These are phyloP conservation scores for Invenusta paracnida DNA, from an alignment of 2,888 invertebrate genomes.

Conservation along the genomic window DNA sequence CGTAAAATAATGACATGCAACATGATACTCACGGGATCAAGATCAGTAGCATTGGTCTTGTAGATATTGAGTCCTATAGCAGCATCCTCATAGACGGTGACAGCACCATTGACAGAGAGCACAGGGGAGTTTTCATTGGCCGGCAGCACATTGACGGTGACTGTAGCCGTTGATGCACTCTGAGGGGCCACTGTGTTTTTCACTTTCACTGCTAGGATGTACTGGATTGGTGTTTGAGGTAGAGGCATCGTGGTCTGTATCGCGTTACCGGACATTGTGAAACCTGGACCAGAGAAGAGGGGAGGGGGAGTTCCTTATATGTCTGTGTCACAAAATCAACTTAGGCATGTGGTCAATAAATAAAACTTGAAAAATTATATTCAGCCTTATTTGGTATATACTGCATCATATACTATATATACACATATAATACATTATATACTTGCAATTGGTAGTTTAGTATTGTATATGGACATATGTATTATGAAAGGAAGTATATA, in stretches of 20 bases:
- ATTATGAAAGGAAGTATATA: too few relatives aligned
- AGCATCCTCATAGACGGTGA: background rate
- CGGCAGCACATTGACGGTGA: background rate
- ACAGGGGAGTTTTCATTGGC: background rate
- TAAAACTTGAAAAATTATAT: too few relatives aligned
- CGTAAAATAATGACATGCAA: background rate
- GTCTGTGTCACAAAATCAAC: too few relatives aligned
- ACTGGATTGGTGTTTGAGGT: background rate
- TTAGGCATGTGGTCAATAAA: too few relatives aligned
- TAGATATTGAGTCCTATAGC: background rate
- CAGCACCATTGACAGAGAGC: background rate
- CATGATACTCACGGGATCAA: background rate
- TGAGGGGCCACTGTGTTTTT: background rate
- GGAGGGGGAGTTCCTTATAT: too few relatives aligned
- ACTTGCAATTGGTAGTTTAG: too few relatives aligned
- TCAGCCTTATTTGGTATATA: too few relatives aligned
- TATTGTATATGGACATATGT: too few relatives aligned
- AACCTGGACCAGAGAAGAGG: background rate
- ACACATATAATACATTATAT: too few relatives aligned
- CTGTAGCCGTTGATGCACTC: background rate
- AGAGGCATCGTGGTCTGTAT: background rate
- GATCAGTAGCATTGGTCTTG: background rate
- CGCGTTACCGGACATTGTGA: background rate
- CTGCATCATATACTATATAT: too few relatives aligned
- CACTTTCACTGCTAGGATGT: background rate